phyloP scores from a whole-genome alignment of 2,888 invertebrate genomes.

The Cyclophora punctaria region DNA sequence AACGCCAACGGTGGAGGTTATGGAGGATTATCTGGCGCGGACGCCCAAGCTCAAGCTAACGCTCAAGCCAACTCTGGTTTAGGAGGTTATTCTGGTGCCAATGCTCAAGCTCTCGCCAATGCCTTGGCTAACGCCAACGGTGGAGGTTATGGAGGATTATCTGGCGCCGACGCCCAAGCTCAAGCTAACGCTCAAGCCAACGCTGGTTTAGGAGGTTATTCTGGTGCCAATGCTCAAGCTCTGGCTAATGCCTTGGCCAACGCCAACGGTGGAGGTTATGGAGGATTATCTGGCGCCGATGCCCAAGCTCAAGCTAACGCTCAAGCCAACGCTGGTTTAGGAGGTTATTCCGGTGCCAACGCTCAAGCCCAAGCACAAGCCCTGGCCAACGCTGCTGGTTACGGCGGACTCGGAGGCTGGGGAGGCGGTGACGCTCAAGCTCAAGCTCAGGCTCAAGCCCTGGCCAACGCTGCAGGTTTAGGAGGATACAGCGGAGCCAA shows the following conservation, averaged over 20 bases:
- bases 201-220: constrained; percentile 14
- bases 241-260: constrained; percentile 7
- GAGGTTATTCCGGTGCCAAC: constrained; percentile 5
- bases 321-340: constrained; percentile 1
- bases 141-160: constrained; percentile 1
- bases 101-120: too few species aligned
- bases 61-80: constrained; percentile 15
- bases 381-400: neutral
- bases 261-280: constrained; percentile 6
- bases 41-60: constrained; percentile 14
- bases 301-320: constrained; percentile 6
- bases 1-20: constrained; percentile 1
- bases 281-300: constrained; percentile 7
- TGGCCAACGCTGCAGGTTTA: neutral
- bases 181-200: neutral
- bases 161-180: constrained; percentile 3
- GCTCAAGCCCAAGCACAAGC: constrained; percentile 10
- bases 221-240: constrained; percentile 18
- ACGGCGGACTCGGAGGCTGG: constrained; percentile 6
- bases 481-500: neutral
- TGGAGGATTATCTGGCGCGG: constrained; percentile 4
- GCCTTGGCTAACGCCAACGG: constrained; percentile 7
- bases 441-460: constrained; percentile 2
- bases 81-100: too few species aligned
- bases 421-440: constrained; percentile 1